Evolutionary conservation across 2,113 vertebrate species (phyloP).

Genomic region (Urocitellus parryii): DNA sequence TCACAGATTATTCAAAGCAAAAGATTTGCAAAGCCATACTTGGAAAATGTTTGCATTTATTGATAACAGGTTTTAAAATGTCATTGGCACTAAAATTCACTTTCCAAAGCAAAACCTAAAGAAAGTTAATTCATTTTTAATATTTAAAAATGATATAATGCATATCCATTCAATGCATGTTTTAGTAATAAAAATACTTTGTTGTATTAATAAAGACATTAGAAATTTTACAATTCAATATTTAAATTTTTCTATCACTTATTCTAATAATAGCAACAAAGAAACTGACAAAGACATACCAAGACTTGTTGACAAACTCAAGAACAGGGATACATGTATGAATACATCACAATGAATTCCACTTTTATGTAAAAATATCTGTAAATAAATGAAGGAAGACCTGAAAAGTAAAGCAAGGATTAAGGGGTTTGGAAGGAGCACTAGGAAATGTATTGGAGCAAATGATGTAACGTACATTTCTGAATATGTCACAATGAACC

Average conservation of each 20-base stretch:
- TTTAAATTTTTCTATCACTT: conserved; percentile 7
- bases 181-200: conserved; percentile 31
- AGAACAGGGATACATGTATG: neutral
- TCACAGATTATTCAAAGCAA: neutral
- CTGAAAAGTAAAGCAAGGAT: too few species aligned
- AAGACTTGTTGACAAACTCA: neutral
- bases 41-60: conserved; percentile 25
- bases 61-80: conserved; percentile 21
- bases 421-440: too few species aligned
- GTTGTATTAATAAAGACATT: neutral
- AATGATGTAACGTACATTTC: too few species aligned
- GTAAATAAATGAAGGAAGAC: too few species aligned
- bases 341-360: too few species aligned
- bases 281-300: neutral
- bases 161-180: neutral
- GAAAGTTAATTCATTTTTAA: neutral
- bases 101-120: neutral
- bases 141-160: neutral
- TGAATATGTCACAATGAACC: too few species aligned
- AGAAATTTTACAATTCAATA: conserved; percentile 30
- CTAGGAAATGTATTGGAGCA: too few species aligned
- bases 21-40: neutral
- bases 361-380: too few species aligned
- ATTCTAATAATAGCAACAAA: neutral
- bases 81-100: neutral